Conservation (phyloP, 2,113 vertebrate genomes). For the Fukomys damarensis region DNA sequence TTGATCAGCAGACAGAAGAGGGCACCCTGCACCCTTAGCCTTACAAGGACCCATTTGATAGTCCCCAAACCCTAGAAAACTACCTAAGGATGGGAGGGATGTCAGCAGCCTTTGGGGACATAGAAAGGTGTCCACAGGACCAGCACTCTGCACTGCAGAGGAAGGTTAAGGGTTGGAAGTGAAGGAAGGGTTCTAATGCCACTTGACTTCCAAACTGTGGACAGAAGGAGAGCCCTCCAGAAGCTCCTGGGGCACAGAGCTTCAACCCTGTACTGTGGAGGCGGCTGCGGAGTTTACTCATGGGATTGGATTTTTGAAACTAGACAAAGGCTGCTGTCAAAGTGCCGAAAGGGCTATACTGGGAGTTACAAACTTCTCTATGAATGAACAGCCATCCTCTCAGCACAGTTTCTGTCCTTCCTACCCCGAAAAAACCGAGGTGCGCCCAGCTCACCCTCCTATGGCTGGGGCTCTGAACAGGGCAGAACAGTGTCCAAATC, state of each 20-base stretch:
- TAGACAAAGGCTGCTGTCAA: background rate
- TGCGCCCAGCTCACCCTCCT: background rate
- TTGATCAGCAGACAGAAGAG: slow-evolving; percentile 48
- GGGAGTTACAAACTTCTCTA: slow-evolving; percentile 68
- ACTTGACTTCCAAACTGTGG: background rate
- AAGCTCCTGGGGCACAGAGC: background rate
- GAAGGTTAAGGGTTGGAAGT: background rate
- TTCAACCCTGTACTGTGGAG: background rate
- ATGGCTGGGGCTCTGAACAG: background rate
- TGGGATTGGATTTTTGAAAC: background rate
- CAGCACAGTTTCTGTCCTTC: background rate
- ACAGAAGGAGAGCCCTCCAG: background rate
- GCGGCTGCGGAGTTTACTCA: background rate
- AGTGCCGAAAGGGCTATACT: background rate
- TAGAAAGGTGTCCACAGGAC: background rate
- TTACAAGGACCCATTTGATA: background rate
- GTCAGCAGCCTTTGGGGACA: background rate
- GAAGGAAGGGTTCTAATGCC: background rate
- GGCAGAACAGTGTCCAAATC: background rate
- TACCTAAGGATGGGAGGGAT: background rate
- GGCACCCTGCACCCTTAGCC: slow-evolving; percentile 24
- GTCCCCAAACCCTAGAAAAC: background rate
- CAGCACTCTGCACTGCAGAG: background rate
- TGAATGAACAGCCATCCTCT: background rate
- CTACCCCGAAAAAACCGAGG: background rate